A percentile compares a stretch with the other conserved stretches of the same genome.
Evolutionary conservation across 2,797 vertebrate species (phyloP).

Genomic region (Naso thynnoides): DNA sequence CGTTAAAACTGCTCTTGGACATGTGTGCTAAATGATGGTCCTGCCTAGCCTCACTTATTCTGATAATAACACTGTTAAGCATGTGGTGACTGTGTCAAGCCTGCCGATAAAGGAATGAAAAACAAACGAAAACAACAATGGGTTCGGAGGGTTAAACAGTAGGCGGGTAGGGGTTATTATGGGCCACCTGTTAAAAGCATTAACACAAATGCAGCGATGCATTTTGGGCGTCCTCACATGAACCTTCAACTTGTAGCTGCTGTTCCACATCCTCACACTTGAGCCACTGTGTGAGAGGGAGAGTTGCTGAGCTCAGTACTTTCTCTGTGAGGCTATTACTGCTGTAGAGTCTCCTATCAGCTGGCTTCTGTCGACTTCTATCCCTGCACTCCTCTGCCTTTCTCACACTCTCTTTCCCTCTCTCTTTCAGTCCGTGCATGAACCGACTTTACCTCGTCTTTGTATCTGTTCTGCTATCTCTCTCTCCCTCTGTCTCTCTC

Average conservation of each 20-base stretch:
- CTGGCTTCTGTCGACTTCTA: conserved; percentile 57
- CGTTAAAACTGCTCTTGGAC: neutral
- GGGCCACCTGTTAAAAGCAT: conserved; percentile 35
- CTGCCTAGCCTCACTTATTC: neutral
- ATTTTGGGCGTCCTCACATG: conserved; percentile 20
- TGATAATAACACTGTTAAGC: neutral
- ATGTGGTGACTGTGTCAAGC: neutral
- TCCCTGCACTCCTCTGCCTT: conserved; percentile 34
- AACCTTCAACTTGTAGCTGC: conserved; percentile 34
- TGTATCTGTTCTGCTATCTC: conserved; percentile 24
- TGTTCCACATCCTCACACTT: conserved; percentile 34
- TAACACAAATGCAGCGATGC: conserved; percentile 10
- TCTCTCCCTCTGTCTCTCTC: conserved; percentile 2
- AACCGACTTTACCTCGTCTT: conserved; percentile 34
- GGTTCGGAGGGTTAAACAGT: neutral
- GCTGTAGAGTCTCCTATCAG: conserved; percentile 57
- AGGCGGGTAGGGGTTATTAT: conserved; percentile 3
- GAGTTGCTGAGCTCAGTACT: conserved; percentile 69
- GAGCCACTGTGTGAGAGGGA: conserved; percentile 32
- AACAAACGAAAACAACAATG: neutral
- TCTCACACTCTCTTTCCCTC: conserved; percentile 33
- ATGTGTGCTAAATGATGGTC: neutral
- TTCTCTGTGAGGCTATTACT: conserved; percentile 44
- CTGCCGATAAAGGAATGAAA: conserved; percentile 11
- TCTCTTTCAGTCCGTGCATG: conserved; percentile 31